Base-by-base conservation (phyloP, 1,140 invertebrate genomes). In the Ericerus pela region DNA sequence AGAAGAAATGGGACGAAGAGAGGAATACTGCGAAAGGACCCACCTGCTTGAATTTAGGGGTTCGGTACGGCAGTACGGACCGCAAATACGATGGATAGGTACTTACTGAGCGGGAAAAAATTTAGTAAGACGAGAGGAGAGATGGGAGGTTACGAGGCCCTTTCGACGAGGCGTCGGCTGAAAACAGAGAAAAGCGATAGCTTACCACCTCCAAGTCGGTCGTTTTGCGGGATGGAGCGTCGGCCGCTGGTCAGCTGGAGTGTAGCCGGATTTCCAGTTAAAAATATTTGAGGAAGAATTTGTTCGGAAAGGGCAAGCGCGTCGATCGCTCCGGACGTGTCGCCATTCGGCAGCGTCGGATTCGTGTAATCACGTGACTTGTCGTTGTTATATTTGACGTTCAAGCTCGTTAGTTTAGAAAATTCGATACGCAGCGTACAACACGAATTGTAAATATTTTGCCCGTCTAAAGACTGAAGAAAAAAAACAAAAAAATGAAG, bases 301-400 rank as follows among this genome's bases (percentile, higher is more conserved):
- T 80, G 79, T 57, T 76, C 75, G 55, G 75, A 24, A 51, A 62
- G 37, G 6, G 54, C 47, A n/a, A 57, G 57, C 24, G 57, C 59
- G 26, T 57, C 61, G 3, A 59, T 51, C 8, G 56, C 60, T 28
- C 83, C 83, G 37, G 81, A 69, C 59, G 70, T 76, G 64, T 98
- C 95, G 22, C 96, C 95, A 41, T 89, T 89, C 0, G 95, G 94
- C 66, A 99, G 77, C 65, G 82, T 86, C 24, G 95, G 94, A 72
- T 99, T 98, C 59, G 95, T 99, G 74, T 95, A 99, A 72, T 99
- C 96, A 47, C 96, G 77, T 53, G 89, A 95, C 73, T 99, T 99
- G 75, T 99, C 96, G 73, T 99, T 99, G 76, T 99, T 99, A 76
- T 95, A 99, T 70, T 96, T 97, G 30, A 99, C 94, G 73, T 98